These are phyloP conservation scores for Calidris pugnax DNA, from an alignment of 2,113 vertebrate genomes.

Conservation along the genomic window DNA sequence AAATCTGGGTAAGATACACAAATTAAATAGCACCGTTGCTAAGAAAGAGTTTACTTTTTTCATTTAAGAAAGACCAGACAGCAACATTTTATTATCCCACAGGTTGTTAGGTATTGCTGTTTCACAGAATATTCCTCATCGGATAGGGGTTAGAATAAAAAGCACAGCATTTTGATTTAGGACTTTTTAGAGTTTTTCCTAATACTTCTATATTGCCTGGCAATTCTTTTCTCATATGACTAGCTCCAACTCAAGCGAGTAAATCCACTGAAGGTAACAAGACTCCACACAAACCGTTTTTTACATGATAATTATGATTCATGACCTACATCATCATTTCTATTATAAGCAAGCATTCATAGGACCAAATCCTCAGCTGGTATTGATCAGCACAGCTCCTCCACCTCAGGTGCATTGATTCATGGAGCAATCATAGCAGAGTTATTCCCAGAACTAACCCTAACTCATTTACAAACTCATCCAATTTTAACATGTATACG, in stretches of 20 bases:
- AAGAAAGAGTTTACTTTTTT: background rate
- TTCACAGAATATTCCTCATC: background rate
- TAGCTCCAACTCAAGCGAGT: background rate
- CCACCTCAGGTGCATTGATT: constrained; percentile 3
- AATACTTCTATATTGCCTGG: background rate
- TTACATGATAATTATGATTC: constrained; percentile 5
- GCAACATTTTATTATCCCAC: background rate
- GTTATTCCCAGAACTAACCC: constrained; percentile 18
- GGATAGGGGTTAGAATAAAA: background rate
- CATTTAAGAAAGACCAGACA: background rate
- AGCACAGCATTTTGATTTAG: background rate
- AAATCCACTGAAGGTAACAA: background rate
- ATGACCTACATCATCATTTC: background rate
- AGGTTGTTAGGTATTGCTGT: background rate
- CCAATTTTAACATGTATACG: constrained; percentile 21
- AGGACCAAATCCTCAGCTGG: constrained; percentile 14
- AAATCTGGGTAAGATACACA: background rate
- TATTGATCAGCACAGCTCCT: constrained; percentile 17
- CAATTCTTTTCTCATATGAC: background rate
- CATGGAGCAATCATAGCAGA: background rate
- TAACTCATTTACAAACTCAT: constrained; percentile 38
- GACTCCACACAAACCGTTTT: background rate
- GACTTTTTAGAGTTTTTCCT: background rate
- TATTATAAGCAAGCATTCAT: background rate
- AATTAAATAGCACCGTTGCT: background rate